A percentile compares a stretch with the other conserved stretches of the same genome.
Conservation (phyloP, 2,797 vertebrate genomes). For the Stomatorhinus walkeri region DNA sequence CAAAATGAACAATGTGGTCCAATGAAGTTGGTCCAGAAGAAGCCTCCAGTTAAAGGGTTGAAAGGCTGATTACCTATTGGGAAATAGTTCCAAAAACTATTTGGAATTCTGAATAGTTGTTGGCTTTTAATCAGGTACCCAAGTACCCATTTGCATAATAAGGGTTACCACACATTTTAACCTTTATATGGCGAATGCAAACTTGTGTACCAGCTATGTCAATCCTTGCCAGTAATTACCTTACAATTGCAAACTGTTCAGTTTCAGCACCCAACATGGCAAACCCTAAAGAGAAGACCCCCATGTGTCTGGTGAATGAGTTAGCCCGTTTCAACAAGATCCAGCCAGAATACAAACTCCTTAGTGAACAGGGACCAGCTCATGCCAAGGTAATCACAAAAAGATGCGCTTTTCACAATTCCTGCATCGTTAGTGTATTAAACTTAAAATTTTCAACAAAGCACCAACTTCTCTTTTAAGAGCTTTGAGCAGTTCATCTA, state of each 20-base stretch:
- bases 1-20: neutral
- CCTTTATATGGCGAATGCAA: neutral
- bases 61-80: neutral
- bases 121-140: neutral
- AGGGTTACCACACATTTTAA: neutral
- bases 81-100: neutral
- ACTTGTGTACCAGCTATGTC: neutral
- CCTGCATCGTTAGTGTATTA: neutral
- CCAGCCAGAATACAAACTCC: slow-evolving; percentile 87
- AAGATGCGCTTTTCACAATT: neutral
- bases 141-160: neutral
- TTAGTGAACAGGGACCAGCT: slow-evolving; percentile 88
- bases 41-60: neutral
- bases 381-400: slow-evolving; percentile 74
- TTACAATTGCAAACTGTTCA: neutral
- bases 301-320: slow-evolving; percentile 98
- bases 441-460: neutral
- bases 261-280: slow-evolving; percentile 87
- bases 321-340: slow-evolving; percentile 97
- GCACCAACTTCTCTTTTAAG: neutral
- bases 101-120: neutral
- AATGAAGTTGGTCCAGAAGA: neutral
- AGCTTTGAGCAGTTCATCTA: neutral
- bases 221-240: neutral
- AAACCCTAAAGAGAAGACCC: slow-evolving; percentile 99